A percentile compares a stretch with the other conserved stretches of the same genome.
phyloP scores from a whole-genome alignment of 2,888 invertebrate genomes.

The Lapara coniferarum region DNA sequence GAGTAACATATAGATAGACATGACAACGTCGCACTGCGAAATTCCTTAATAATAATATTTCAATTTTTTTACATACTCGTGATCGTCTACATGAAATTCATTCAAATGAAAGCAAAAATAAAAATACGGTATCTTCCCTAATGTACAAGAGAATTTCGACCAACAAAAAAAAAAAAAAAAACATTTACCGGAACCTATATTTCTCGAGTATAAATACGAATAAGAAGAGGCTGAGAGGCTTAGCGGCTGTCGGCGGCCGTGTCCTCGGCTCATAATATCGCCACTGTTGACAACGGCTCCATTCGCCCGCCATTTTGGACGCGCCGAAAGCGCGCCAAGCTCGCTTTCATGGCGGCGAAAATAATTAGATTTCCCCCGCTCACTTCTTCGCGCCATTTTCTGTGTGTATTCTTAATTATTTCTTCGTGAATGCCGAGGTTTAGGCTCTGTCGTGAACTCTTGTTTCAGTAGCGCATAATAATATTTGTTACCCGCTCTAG shows the following conservation, averaged over 20 bases:
- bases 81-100: too few relatives aligned
- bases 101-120: too few relatives aligned
- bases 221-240: slow-evolving; percentile 68
- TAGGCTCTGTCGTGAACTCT: slow-evolving; percentile 44
- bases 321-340: slow-evolving; percentile 71
- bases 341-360: slow-evolving; percentile 76
- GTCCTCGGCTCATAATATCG: slow-evolving; percentile 73
- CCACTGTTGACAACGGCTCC: slow-evolving; percentile 67
- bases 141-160: background rate
- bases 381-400: slow-evolving; percentile 73
- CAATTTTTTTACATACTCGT: too few relatives aligned
- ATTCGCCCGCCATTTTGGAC: slow-evolving; percentile 69
- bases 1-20: too few relatives aligned
- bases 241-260: slow-evolving; percentile 70
- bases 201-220: slow-evolving; percentile 63
- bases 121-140: too few relatives aligned
- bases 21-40: background rate
- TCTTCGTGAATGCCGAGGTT: slow-evolving; percentile 61
- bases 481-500: slow-evolving; percentile 53
- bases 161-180: slow-evolving; percentile 26
- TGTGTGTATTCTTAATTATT: slow-evolving; percentile 81
- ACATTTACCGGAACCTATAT: slow-evolving; percentile 63
- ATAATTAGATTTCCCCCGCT: slow-evolving; percentile 77
- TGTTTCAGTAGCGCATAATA: slow-evolving; percentile 50
- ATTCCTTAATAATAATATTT: background rate